Percentiles rank a stretch among this genome's conserved stretches.
These are phyloP conservation scores for Clarias fuscus DNA, from an alignment of 2,797 vertebrate genomes.

Conservation along the genomic window DNA sequence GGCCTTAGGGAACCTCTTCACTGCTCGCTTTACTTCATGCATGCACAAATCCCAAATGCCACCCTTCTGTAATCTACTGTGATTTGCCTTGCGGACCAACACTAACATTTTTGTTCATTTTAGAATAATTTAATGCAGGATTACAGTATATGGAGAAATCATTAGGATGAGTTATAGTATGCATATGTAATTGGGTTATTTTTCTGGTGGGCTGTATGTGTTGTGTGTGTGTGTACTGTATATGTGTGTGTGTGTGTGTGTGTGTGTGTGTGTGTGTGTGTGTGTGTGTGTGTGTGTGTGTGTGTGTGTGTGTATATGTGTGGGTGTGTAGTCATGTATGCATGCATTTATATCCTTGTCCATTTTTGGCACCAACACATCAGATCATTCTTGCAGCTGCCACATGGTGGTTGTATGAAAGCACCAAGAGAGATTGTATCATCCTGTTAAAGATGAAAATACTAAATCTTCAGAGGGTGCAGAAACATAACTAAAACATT, in stretches of 20 bases:
- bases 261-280: neutral
- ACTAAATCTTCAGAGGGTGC: conserved; percentile 4
- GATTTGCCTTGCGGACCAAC: conserved; percentile 34
- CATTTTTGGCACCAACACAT: conserved; percentile 20
- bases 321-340: neutral
- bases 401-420: conserved; percentile 8
- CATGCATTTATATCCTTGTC: conserved; percentile 16
- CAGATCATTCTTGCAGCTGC: conserved; percentile 7
- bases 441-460: conserved; percentile 13
- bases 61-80: neutral
- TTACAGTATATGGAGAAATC: conserved; percentile 16
- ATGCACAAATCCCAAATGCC: conserved; percentile 9
- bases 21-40: neutral
- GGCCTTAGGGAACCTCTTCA: conserved; percentile 54
- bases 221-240: neutral
- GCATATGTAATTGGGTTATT: neutral
- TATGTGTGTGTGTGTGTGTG: neutral
- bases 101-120: conserved; percentile 34
- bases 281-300: neutral
- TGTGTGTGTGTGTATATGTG: neutral
- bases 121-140: conserved; percentile 28
- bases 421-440: conserved; percentile 1
- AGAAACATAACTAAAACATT: neutral
- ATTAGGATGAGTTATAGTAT: neutral
- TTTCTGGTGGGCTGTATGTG: neutral